A percentile compares a stretch with the other conserved stretches of the same genome.
Conservation (phyloP, 2,113 vertebrate genomes). For the Echinops telfairi region DNA sequence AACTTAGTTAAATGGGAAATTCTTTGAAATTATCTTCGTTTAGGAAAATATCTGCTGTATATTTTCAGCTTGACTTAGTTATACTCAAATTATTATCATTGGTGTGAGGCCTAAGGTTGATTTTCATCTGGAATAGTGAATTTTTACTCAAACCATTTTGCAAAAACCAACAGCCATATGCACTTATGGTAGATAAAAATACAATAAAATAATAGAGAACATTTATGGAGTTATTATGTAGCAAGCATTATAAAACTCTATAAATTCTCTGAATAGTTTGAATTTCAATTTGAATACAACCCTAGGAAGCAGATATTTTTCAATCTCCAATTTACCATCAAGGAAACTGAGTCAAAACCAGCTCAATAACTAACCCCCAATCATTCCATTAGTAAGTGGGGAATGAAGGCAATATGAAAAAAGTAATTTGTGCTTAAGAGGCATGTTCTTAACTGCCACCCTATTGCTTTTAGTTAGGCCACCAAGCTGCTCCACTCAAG, state of each 20-base stretch:
- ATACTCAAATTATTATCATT: conserved; percentile 25
- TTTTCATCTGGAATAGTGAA: conserved; percentile 20
- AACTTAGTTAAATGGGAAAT: conserved; percentile 41
- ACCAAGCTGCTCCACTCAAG: neutral
- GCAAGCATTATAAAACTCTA: neutral
- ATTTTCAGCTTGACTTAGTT: conserved; percentile 60
- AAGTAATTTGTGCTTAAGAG: neutral
- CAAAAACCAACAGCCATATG: neutral
- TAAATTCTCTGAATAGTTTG: neutral
- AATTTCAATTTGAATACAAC: neutral
- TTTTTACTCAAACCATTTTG: conserved; percentile 47
- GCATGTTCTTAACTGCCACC: neutral
- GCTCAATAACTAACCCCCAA: neutral
- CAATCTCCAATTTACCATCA: neutral
- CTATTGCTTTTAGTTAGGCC: neutral
- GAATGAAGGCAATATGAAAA: neutral
- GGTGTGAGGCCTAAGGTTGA: neutral
- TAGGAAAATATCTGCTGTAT: conserved; percentile 44
- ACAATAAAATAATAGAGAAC: neutral
- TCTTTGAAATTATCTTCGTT: conserved; percentile 57
- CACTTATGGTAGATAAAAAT: neutral
- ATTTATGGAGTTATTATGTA: neutral
- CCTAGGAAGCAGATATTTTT: neutral
- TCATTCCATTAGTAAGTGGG: neutral
- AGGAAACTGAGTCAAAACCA: neutral